These are phyloP conservation scores for Zaprionus ornatus DNA, from an alignment of 1,140 invertebrate genomes.

Conservation along the genomic window DNA sequence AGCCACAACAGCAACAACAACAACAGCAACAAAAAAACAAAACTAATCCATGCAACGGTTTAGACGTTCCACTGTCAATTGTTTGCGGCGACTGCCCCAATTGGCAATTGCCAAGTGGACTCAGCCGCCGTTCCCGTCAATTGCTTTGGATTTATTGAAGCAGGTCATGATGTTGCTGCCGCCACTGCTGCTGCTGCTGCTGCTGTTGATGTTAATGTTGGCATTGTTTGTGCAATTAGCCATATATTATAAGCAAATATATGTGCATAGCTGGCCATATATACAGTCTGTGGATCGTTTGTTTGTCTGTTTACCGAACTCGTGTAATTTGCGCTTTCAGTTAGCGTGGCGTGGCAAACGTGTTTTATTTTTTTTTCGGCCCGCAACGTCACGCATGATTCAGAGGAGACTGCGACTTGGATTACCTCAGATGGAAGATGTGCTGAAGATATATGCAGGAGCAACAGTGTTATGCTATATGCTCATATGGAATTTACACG, in stretches of 20 bases:
- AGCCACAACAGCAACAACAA: neutral
- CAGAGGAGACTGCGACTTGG: constrained; percentile 22
- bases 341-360: constrained; percentile 35
- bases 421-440: constrained; percentile 30
- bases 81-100: constrained; percentile 26
- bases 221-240: constrained; percentile 57
- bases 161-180: constrained; percentile 57
- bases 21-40: constrained; percentile 2
- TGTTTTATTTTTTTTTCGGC: constrained; percentile 33
- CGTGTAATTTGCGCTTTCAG: constrained; percentile 47
- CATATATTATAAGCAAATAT: constrained; percentile 35
- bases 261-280: neutral
- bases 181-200: neutral
- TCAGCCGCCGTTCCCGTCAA: constrained; percentile 10
- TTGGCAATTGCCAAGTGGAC: constrained; percentile 11
- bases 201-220: neutral
- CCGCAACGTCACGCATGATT: constrained; percentile 43
- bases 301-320: neutral
- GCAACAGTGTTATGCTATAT: neutral
- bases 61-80: constrained; percentile 45
- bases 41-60: constrained; percentile 60
- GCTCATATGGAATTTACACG: neutral
- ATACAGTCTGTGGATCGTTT: neutral
- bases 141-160: constrained; percentile 57
- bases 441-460: constrained; percentile 2